Evolutionary conservation across 2,113 vertebrate genomes (phyloP).

Genomic region (Brachyhypopomus occidentalis): DNA sequence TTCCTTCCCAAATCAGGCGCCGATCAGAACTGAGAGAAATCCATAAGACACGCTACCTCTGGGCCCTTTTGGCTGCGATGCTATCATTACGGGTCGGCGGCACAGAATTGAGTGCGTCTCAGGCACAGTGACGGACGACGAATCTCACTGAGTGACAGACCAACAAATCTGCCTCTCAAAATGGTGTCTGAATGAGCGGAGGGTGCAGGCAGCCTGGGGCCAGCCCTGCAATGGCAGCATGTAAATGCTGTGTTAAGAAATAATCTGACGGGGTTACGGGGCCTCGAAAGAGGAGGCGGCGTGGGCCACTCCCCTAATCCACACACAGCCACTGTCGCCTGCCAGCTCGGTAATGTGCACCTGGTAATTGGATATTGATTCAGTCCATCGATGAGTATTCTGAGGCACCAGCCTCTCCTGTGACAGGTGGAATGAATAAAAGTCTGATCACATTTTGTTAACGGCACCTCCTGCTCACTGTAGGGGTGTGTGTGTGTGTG

Average conservation of each 20-base stretch:
- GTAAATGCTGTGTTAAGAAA: constrained; percentile 72
- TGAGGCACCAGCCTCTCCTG: constrained; percentile 61
- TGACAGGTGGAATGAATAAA: constrained; percentile 62
- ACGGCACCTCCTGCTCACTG: constrained; percentile 49
- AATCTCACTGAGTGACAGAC: constrained; percentile 54
- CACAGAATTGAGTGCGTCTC: constrained; percentile 66
- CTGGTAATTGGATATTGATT: constrained; percentile 90
- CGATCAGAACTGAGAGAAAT: constrained; percentile 48
- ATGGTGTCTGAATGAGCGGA: background rate
- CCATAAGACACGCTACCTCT: constrained; percentile 52
- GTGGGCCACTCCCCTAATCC: constrained; percentile 49
- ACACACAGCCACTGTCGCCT: constrained; percentile 53
- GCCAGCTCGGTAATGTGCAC: constrained; percentile 65
- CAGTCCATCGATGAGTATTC: constrained; percentile 74
- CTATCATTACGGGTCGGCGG: constrained; percentile 58
- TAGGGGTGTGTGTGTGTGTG: constrained; percentile 4
- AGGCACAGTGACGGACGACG: constrained; percentile 67
- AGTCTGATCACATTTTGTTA: constrained; percentile 73
- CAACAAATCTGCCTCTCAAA: constrained; percentile 63
- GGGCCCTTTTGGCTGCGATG: constrained; percentile 36
- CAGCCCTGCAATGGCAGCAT: constrained; percentile 65
- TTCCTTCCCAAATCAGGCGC: constrained; percentile 42
- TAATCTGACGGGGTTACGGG: constrained; percentile 70
- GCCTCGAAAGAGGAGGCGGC: constrained; percentile 54
- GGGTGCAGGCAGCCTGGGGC: constrained; percentile 40